phyloP scores from a whole-genome alignment of 2,113 vertebrate genomes.

The Puntigrus tetrazona region DNA sequence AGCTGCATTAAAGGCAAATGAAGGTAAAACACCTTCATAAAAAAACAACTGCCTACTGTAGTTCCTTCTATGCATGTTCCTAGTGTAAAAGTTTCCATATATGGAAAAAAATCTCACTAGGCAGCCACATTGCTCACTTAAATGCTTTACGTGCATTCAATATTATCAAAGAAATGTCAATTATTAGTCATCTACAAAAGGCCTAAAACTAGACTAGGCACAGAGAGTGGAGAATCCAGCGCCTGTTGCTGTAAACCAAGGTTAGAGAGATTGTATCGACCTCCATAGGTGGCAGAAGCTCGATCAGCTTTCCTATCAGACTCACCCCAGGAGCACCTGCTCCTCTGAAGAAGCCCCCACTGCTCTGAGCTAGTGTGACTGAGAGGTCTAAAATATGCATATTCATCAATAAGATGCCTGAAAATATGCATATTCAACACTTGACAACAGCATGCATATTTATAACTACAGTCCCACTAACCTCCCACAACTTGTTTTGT shows the following conservation, averaged over 20 bases:
- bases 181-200: neutral
- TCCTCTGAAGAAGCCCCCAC: conserved; percentile 12
- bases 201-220: neutral
- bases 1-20: neutral
- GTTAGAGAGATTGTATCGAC: conserved; percentile 1
- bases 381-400: conserved; percentile 27
- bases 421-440: conserved; percentile 36
- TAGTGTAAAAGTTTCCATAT: neutral
- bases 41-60: neutral
- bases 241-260: conserved; percentile 8
- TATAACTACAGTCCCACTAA: conserved; percentile 18
- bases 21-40: neutral
- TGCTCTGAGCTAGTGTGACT: conserved; percentile 3
- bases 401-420: conserved; percentile 13
- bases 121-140: neutral
- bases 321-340: conserved; percentile 25
- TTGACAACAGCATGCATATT: conserved; percentile 21
- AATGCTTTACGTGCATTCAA: neutral
- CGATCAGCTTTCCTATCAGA: conserved; percentile 31
- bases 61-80: neutral
- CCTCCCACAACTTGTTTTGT: conserved; percentile 15
- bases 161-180: neutral
- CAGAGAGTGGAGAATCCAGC: neutral
- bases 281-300: conserved; percentile 18
- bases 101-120: neutral